phyloP scores from a whole-genome alignment of 2,113 vertebrate genomes.

The Cyphotilapia sp. region DNA sequence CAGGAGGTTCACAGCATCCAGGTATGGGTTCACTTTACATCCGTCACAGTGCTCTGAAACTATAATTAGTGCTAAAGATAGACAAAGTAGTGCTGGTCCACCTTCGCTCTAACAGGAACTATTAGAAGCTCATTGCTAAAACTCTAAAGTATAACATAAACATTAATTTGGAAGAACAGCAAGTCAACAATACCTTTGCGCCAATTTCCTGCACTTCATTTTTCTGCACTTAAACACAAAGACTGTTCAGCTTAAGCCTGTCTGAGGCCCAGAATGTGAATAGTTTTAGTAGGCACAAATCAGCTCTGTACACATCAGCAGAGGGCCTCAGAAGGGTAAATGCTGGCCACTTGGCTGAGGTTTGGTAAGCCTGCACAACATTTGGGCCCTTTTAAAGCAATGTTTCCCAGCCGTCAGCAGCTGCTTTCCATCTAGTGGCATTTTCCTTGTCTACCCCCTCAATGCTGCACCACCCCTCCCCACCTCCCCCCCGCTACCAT shows the following conservation, averaged over 20 bases:
- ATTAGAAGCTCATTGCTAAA: not conserved
- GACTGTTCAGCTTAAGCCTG: not conserved
- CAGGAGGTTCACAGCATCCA: constrained; percentile 41
- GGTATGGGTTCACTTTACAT: constrained; percentile 43
- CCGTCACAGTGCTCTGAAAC: constrained; percentile 23
- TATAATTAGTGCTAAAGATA: constrained; percentile 27
- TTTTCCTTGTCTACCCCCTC: constrained; percentile 42
- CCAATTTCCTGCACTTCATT: not conserved
- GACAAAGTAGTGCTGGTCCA: not conserved
- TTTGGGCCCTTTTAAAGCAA: constrained; percentile 65
- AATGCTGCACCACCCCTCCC: not conserved
- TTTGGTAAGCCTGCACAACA: constrained; percentile 35
- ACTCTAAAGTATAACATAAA: not conserved
- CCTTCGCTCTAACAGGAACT: not conserved
- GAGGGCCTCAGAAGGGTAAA: constrained; percentile 28
- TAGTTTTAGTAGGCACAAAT: not conserved
- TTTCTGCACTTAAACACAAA: not conserved
- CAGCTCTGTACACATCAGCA: constrained; percentile 21
- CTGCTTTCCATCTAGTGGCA: constrained; percentile 69
- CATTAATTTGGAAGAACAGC: not conserved
- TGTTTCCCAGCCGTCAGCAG: constrained; percentile 61
- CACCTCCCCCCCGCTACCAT: not conserved
- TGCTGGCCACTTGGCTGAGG: constrained; percentile 33
- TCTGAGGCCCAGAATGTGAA: not conserved
- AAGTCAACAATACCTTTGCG: not conserved